A percentile compares a stretch with the other conserved stretches of the same genome.
Evolutionary conservation across 2,797 vertebrate genomes (phyloP).

Genomic region (Geotrypetes seraphini): DNA sequence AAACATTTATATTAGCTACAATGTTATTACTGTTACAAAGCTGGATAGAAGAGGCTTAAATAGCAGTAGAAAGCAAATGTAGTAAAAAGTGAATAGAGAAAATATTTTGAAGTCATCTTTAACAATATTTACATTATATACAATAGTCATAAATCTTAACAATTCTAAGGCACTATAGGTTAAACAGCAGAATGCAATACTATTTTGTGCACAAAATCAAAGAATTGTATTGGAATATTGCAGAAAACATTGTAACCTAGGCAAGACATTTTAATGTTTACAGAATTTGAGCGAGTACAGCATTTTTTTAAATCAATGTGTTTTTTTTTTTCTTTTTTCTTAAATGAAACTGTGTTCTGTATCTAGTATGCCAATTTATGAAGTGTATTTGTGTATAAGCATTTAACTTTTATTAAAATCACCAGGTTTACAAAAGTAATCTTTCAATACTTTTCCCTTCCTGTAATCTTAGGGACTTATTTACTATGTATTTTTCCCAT

Average conservation of each 20-base stretch:
- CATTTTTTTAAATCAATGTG: too few relatives aligned
- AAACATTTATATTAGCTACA: conserved; percentile 77
- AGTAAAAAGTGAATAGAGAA: conserved; percentile 77
- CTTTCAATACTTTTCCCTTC: conserved; percentile 34
- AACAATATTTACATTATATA: conserved; percentile 75
- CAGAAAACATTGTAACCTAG: conserved; percentile 43
- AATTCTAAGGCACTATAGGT: conserved; percentile 76
- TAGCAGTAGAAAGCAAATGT: conserved; percentile 71
- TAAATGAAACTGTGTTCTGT: too few relatives aligned
- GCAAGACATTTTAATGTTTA: conserved; percentile 37
- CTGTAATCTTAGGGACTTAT: too few relatives aligned
- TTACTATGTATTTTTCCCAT: too few relatives aligned
- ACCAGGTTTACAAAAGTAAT: conserved; percentile 33
- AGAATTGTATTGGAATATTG: conserved; percentile 35
- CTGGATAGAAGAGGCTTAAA: conserved; percentile 61
- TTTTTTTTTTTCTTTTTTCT: too few relatives aligned
- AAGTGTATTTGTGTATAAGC: conserved; percentile 25
- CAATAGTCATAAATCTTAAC: conserved; percentile 64
- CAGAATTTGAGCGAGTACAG: too few relatives aligned
- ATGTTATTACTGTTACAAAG: conserved; percentile 69
- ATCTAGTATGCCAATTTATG: conserved; percentile 44
- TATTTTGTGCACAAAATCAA: conserved; percentile 56
- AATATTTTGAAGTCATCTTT: conserved; percentile 76
- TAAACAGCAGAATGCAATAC: conserved; percentile 63
- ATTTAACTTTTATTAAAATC: conserved; percentile 29